A percentile compares a stretch with the other conserved stretches of the same genome.
phyloP scores from a whole-genome alignment of 23 tunicate genomes.

The Oikopleura dioica region DNA sequence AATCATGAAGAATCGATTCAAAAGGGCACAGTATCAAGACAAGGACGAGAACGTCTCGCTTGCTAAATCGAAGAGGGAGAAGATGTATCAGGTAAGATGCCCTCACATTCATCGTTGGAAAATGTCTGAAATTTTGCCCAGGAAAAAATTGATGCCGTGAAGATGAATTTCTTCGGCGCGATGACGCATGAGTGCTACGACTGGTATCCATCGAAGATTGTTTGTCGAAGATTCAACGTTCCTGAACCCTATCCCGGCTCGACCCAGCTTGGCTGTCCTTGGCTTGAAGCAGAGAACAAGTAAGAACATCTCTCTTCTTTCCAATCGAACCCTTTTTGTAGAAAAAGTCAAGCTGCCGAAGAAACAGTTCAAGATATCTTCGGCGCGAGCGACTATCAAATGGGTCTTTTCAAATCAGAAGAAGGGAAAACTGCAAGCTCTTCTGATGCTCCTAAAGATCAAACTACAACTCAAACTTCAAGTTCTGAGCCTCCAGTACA shows the following conservation, averaged over 20 bases:
- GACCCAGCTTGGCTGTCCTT: not conserved
- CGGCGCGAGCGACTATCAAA: not conserved
- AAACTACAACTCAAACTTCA: not conserved
- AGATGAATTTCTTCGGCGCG: slow-evolving; percentile 40
- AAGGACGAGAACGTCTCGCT: not conserved
- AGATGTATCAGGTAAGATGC: too few relatives aligned
- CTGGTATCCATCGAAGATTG: slow-evolving; percentile 77
- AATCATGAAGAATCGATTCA: slow-evolving; percentile 22
- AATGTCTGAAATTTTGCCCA: not conserved
- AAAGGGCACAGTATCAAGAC: slow-evolving; percentile 19
- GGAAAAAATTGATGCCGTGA: slow-evolving; percentile 21
- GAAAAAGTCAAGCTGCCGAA: not conserved
- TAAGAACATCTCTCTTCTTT: too few relatives aligned
- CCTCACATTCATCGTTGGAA: not conserved
- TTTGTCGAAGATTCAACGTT: slow-evolving; percentile 78
- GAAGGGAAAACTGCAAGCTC: not conserved
- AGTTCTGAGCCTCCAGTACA: not conserved
- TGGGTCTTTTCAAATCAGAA: not conserved
- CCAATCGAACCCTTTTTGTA: too few relatives aligned
- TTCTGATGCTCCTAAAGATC: not conserved
- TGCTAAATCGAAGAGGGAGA: not conserved
- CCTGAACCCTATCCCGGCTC: slow-evolving; percentile 58
- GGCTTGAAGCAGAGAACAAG: not conserved
- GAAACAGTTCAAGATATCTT: not conserved
- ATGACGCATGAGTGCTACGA: slow-evolving; percentile 34